Base-by-base conservation (phyloP, 30 jellyfish, hydroid and myxozoan species). In the Sanderia malayensis region DNA sequence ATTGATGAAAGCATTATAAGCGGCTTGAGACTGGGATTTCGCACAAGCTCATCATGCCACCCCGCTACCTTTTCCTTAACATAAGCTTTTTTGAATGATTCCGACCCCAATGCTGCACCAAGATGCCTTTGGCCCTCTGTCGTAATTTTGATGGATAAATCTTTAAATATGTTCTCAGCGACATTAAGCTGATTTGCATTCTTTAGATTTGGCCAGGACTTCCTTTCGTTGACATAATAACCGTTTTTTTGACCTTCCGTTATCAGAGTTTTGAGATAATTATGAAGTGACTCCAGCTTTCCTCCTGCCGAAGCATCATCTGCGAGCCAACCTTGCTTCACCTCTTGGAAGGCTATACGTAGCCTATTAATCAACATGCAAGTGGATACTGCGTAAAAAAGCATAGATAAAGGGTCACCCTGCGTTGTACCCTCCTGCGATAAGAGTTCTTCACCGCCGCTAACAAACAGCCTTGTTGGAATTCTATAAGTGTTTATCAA, bases 401-500 rank as follows among this genome's bases (percentile, higher is more conserved):
- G 68, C 11, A 18, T 55, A 18, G 11, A 19, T 55, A 18, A 24
- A 19, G 68, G 8, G 31, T 55, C 31, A 55, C 68, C 68, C 31
- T 55, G 26, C 26, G 9, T 24, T 55, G 9, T 18, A 18, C 55
- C 55, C 55, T 41, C 55, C 55, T 41, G 55, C 55, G 15, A 41
- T 41, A 29, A 29, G 31, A 62, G 25, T n/a, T 62, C 74, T 17
- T 13, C 21, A 24, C 58, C 57, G 21, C 74, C 74, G 31, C 11
- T 30, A 29, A 62, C 74, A 62, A 46, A 70, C 74, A 41, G 76
- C 26, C 82, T 24, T 44, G 76, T 41, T 3, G 46, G 46, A 21
- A 22, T 2, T 24, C 55, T 44, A 49, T 70, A 70, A 11, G 55
- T 15, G 76, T 47, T 70, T 20, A 28, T 67, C 31, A 67, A 17